Evolutionary conservation across 2,888 invertebrate species (phyloP).

Genomic region (Belgica antarctica): DNA sequence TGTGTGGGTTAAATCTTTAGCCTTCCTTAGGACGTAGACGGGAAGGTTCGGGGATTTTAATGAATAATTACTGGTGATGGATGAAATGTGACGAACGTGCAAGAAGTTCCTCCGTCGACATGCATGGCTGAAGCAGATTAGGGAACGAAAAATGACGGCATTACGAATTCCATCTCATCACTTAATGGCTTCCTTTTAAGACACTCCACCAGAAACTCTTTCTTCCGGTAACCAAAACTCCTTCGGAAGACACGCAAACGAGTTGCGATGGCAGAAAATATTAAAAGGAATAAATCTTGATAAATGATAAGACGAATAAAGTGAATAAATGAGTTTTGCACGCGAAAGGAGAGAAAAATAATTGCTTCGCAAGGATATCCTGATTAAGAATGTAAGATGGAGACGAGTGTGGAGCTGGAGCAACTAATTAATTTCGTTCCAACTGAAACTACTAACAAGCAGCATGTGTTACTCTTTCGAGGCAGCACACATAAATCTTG

Average conservation of each 20-base stretch:
- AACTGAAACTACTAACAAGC: slow-evolving; percentile 32
- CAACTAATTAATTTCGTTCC: slow-evolving; percentile 37
- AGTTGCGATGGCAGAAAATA: slow-evolving; percentile 19
- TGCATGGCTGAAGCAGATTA: not conserved
- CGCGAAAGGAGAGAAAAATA: slow-evolving; percentile 25
- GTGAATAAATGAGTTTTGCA: slow-evolving; percentile 41
- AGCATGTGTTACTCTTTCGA: slow-evolving; percentile 31
- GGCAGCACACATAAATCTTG: slow-evolving; percentile 30
- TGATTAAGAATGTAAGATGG: slow-evolving; percentile 30
- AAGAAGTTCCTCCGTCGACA: not conserved
- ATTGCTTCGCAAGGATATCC: slow-evolving; percentile 38
- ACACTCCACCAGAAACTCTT: not conserved
- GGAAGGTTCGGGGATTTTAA: slow-evolving; percentile 32
- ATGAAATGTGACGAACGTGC: slow-evolving; percentile 16
- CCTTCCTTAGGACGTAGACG: not conserved
- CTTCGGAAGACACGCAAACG: not conserved
- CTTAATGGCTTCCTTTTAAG: not conserved
- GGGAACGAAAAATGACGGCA: not conserved
- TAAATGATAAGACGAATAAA: slow-evolving; percentile 42
- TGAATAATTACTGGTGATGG: slow-evolving; percentile 42
- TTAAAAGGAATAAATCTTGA: slow-evolving; percentile 44
- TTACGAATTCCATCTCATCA: slow-evolving; percentile 13
- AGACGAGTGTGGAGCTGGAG: slow-evolving; percentile 7
- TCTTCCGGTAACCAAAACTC: not conserved
- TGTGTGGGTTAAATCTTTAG: slow-evolving; percentile 19